A percentile compares a stretch with the other conserved stretches of the same genome.
phyloP scores from a whole-genome alignment of 2,888 invertebrate species.

The Acheta domesticus region DNA sequence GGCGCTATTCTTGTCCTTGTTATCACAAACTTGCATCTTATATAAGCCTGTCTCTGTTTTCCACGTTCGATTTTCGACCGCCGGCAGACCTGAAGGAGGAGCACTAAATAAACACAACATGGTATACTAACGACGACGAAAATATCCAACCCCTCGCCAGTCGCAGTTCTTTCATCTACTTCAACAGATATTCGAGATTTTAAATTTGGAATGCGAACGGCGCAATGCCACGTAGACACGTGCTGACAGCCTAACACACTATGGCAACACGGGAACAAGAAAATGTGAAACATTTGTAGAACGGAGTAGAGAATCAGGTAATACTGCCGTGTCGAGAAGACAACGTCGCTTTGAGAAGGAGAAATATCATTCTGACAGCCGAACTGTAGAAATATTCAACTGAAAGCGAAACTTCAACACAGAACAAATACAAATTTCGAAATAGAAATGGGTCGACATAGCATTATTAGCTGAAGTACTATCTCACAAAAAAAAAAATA shows the following conservation, averaged over 20 bases:
- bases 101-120: conserved; percentile 18
- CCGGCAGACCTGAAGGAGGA: background rate
- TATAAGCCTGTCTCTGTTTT: conserved; percentile 23
- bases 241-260: background rate
- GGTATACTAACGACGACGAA: conserved; percentile 18
- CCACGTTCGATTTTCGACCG: background rate
- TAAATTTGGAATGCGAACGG: background rate
- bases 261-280: no score
- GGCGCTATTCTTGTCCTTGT: conserved; percentile 22
- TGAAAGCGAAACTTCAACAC: no score
- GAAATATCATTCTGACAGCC: no score
- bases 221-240: background rate
- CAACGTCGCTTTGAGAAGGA: no score
- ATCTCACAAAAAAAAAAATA: no score
- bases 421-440: no score
- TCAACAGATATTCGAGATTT: conserved; percentile 18
- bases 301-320: no score
- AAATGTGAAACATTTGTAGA: no score
- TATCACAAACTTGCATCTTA: conserved; percentile 24
- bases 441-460: no score
- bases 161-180: conserved; percentile 18
- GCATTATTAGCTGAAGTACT: no score
- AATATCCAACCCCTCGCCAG: conserved; percentile 5
- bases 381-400: no score
- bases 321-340: no score